Conservation (phyloP, 92 coral and sea anemone genomes). For the Hydrozoanthus gracilis region DNA sequence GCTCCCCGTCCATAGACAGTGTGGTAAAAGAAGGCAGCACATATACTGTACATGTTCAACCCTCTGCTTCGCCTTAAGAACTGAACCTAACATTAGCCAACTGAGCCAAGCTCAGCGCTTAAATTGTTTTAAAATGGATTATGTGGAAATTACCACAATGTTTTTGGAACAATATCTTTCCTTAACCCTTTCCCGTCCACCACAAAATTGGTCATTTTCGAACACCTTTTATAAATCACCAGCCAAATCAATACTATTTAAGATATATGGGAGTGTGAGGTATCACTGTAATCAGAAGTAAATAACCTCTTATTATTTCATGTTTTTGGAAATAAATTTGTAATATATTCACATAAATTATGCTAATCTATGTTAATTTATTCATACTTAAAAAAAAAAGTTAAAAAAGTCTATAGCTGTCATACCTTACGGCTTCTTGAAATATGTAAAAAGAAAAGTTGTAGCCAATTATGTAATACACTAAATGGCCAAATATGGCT, state of each 20-base stretch:
- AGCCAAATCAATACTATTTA: neutral
- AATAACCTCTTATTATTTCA: neutral
- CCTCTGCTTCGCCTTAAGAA: too few relatives aligned
- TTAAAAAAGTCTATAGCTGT: neutral
- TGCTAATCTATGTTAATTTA: conserved; percentile 1
- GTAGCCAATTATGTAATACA: conserved; percentile 3
- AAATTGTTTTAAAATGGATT: too few relatives aligned
- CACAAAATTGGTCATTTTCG: conserved; percentile 10
- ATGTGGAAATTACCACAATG: too few relatives aligned
- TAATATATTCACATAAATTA: conserved; percentile 4
- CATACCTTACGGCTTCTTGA: conserved; percentile 5
- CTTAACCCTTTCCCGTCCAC: conserved; percentile 1
- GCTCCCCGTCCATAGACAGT: too few relatives aligned
- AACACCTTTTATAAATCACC: neutral
- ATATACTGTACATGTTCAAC: too few relatives aligned
- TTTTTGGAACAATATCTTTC: too few relatives aligned
- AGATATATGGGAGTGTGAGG: conserved; percentile 14
- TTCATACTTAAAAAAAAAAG: neutral
- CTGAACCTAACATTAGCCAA: too few relatives aligned
- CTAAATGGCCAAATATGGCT: neutral
- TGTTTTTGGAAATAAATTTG: neutral
- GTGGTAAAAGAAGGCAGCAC: too few relatives aligned
- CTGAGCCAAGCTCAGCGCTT: too few relatives aligned
- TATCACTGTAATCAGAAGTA: conserved; percentile 33
- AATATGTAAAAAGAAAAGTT: conserved; percentile 34